A percentile compares a stretch with the other conserved stretches of the same genome.
Evolutionary conservation across 2,797 vertebrate genomes (phyloP).

Genomic region (Manis pentadactyla): DNA sequence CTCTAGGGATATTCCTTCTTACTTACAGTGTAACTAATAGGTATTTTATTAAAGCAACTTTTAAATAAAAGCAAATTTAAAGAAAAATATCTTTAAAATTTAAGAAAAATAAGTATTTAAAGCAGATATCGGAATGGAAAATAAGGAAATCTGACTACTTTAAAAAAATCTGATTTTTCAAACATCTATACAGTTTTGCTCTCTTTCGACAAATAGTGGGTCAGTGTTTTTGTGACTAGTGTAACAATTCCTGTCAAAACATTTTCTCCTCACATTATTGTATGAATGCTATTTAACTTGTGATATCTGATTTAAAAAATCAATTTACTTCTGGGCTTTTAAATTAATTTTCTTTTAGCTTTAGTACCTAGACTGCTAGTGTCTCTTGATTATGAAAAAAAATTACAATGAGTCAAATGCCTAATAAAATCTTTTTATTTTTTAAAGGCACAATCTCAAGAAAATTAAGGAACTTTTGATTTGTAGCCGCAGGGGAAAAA

Average conservation of each 20-base stretch:
- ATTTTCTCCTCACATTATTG: neutral
- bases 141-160: neutral
- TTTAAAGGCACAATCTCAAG: neutral
- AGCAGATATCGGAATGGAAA: slow-evolving; percentile 49
- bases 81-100: slow-evolving; percentile 22
- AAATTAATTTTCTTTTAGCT: slow-evolving; percentile 14
- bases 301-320: neutral
- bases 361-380: slow-evolving; percentile 24
- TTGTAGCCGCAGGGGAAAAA: slow-evolving; percentile 2
- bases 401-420: neutral
- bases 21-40: neutral
- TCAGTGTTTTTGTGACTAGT: neutral
- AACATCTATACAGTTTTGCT: neutral
- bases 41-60: slow-evolving; percentile 42
- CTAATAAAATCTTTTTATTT: slow-evolving; percentile 50
- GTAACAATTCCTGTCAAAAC: neutral
- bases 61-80: slow-evolving; percentile 55
- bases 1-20: neutral
- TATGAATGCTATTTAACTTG: neutral
- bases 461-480: slow-evolving; percentile 23
- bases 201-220: neutral
- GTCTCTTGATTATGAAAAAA: slow-evolving; percentile 47
- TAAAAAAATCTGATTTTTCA: neutral
- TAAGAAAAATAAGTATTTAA: slow-evolving; percentile 36
- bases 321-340: slow-evolving; percentile 10